These are phyloP conservation scores for Chelonia mydas DNA, from an alignment of 2,797 vertebrate genomes.

Conservation along the genomic window DNA sequence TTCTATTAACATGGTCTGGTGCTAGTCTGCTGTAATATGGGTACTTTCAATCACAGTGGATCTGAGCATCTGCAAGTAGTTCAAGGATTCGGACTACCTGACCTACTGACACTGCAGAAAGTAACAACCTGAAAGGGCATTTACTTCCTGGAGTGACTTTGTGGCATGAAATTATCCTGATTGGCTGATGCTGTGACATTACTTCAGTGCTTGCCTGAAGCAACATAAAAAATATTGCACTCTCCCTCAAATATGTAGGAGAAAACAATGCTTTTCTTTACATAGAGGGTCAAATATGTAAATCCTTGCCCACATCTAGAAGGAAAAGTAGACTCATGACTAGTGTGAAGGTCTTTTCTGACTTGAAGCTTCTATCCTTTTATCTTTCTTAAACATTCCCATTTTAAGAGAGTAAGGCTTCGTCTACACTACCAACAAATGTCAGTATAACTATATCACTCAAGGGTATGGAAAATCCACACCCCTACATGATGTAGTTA, in stretches of 20 bases:
- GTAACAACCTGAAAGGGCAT: not conserved
- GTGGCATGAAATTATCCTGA: not conserved
- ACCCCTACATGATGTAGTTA: not conserved
- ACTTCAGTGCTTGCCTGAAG: not conserved
- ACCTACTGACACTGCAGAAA: not conserved
- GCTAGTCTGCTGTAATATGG: not conserved
- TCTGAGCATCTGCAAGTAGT: not conserved
- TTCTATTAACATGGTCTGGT: not conserved
- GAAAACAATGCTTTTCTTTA: not conserved
- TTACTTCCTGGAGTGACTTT: not conserved
- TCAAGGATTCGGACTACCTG: not conserved
- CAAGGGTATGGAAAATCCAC: not conserved
- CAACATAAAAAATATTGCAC: not conserved
- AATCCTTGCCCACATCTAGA: not conserved
- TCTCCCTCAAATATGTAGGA: not conserved
- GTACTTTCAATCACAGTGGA: not conserved
- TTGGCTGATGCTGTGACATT: not conserved
- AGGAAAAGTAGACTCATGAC: constrained; percentile 1
- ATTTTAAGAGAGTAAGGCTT: not conserved
- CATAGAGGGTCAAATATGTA: not conserved
- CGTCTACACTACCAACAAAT: not conserved
- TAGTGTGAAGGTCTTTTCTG: not conserved
- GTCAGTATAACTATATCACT: not conserved
- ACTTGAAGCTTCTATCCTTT: not conserved
- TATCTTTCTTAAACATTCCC: not conserved